A percentile compares a stretch with the other conserved stretches of the same genome.
phyloP scores from a whole-genome alignment of 1,140 invertebrate genomes.

The Coelopa frigida region DNA sequence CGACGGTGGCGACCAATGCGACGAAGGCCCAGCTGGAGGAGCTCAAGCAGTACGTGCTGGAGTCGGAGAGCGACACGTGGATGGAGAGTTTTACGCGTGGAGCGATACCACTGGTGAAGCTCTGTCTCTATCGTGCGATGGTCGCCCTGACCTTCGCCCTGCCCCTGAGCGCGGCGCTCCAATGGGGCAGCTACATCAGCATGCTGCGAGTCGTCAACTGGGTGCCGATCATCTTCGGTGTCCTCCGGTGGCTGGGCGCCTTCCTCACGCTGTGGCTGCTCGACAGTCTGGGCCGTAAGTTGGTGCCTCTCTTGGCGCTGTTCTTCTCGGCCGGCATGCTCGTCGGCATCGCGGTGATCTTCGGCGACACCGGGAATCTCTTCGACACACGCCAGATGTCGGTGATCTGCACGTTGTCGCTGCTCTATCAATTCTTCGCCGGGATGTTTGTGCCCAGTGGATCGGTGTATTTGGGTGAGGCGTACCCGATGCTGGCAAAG shows the following conservation, averaged over 20 bases:
- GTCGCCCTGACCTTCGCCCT: conserved; percentile 30
- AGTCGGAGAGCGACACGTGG: neutral
- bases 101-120: neutral
- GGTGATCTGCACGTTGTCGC: conserved; percentile 19
- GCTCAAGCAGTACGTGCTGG: conserved; percentile 4
- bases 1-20: neutral
- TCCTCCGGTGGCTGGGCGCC: conserved; percentile 23
- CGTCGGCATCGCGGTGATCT: conserved; percentile 27
- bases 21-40: conserved; percentile 6
- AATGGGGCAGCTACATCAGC: neutral
- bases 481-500: conserved; percentile 28
- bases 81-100: neutral
- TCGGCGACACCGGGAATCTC: conserved; percentile 7
- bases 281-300: conserved; percentile 26
- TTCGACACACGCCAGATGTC: conserved; percentile 16
- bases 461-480: conserved; percentile 25
- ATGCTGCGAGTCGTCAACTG: conserved; percentile 13
- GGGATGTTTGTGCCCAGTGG: conserved; percentile 23
- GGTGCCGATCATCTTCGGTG: conserved; percentile 16
- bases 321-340: conserved; percentile 27
- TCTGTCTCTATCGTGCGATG: conserved; percentile 11
- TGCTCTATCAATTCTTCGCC: conserved; percentile 32
- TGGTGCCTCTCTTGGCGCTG: conserved; percentile 18
- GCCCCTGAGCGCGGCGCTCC: conserved; percentile 16
- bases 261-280: conserved; percentile 15